Base-by-base conservation (phyloP, 2,888 invertebrate genomes). In the Myopa tessellatipennis region DNA sequence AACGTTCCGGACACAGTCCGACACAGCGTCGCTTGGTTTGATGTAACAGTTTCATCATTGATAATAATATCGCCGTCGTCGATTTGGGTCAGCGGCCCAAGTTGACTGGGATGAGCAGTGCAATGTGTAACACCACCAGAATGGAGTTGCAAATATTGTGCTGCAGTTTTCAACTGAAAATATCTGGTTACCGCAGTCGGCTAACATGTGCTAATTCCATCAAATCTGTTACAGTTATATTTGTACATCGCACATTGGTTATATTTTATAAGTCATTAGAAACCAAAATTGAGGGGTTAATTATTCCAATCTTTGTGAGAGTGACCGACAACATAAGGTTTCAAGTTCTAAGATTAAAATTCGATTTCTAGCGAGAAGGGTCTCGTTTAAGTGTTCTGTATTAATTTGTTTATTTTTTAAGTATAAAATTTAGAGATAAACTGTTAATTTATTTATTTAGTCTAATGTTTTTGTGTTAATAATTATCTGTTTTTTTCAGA, bases 311-410 rank as follows among this genome's bases (percentile, higher is more conserved):
- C 61, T 77, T 81, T 74, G 78, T 50, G n/a, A 81, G 78, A n/a
- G 78, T 76, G n/a, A 75, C 60, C 4, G 78, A 68, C 26, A 79
- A 55, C 74, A 77, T 80, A 40, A 79, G 70, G 34, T 16, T 79
- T 80, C 77, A 14, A 80, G 36, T 68, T 81, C 78, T 0, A 70
- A 76, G 72, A 81, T 77, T n/a, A 80, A 5, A 26, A 80, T 80
- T 77, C 76, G 78, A 60, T 79, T 70, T 79, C 80, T 81, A 18
- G 79, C 58, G 34, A 79, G 74, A n/a, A 79, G 36, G 36, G 61
- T 79, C 63, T 79, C 77, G 61, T 79, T 79, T 12, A 78, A 68
- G 58, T 78, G 69, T 34, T 26, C 75, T 26, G 76, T 79, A 26
- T 80, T 61, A 26, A 80, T 79, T 0, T 77, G 61, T 61, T 69